A percentile compares a stretch with the other conserved stretches of the same genome.
phyloP scores from a whole-genome alignment of 2,113 vertebrate species.

The Brachyhypopomus gauderio region DNA sequence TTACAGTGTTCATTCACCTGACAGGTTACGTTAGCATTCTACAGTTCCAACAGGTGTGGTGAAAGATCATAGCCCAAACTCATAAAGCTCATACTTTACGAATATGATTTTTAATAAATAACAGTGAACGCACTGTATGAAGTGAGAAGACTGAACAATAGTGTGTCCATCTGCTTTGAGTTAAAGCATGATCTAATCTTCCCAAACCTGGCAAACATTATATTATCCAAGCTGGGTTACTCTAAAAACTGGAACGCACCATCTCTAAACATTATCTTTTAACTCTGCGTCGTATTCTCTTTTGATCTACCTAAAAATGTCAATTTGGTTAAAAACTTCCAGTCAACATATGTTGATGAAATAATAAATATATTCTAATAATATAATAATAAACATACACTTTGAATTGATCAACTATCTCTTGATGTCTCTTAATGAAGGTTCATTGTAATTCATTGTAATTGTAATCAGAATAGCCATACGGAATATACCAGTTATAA shows the following conservation, averaged over 20 bases:
- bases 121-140: background rate
- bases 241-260: conserved; percentile 29
- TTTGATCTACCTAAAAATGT: background rate
- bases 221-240: conserved; percentile 32
- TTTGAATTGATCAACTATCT: background rate
- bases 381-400: no score
- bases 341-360: background rate
- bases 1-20: background rate
- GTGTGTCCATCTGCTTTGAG: conserved; percentile 12
- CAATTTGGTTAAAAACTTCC: background rate
- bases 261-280: conserved; percentile 36
- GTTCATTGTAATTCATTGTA: no score
- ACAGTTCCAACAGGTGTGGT: background rate
- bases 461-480: background rate
- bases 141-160: conserved; percentile 9
- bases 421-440: no score
- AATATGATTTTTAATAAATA: background rate
- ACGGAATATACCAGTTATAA: no score
- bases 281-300: background rate
- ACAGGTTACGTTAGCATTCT: background rate
- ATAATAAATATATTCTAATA: background rate
- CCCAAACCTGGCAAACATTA: conserved; percentile 26
- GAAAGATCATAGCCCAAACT: no score
- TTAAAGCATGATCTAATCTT: conserved; percentile 40
- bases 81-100: conserved; percentile 10